A percentile compares a stretch with the other conserved stretches of the same genome.
phyloP scores from a whole-genome alignment of 2,888 invertebrate genomes.

The Scelioninae gen. 1 region DNA sequence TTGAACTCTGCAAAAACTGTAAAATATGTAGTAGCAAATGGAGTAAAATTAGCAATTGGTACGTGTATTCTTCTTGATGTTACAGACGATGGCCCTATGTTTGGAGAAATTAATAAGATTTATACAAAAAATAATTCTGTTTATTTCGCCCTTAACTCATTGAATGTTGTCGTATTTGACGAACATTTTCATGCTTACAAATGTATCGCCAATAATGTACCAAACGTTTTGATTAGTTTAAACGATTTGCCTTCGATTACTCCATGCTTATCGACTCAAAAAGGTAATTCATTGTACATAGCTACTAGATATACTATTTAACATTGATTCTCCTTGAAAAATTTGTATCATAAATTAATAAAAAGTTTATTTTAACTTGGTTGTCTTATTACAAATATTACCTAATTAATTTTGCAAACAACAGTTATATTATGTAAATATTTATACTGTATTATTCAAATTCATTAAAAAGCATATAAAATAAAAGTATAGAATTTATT shows the following conservation, averaged over 20 bases:
- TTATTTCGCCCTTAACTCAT: constrained; percentile 5
- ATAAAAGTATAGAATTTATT: no score
- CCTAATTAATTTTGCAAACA: no score
- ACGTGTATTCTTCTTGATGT: constrained; percentile 37
- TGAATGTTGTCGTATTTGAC: constrained; percentile 37
- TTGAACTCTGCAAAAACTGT: constrained; percentile 1
- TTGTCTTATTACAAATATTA: no score
- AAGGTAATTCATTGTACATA: not conserved
- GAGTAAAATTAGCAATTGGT: constrained; percentile 16
- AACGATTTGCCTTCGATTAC: not conserved
- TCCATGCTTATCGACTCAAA: not conserved
- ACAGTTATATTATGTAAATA: no score
- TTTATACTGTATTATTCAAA: no score
- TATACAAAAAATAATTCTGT: not conserved
- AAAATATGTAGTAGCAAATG: constrained; percentile 22
- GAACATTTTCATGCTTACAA: constrained; percentile 43
- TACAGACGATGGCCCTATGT: constrained; percentile 35
- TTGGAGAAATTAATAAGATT: constrained; percentile 41
- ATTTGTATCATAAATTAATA: no score
- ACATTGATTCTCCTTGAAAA: not conserved
- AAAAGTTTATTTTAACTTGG: no score
- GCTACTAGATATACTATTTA: no score
- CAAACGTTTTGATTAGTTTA: not conserved
- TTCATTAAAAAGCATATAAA: no score
- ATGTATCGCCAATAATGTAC: not conserved